phyloP scores from a whole-genome alignment of 2,888 invertebrate species.

The Neelides folsomi region DNA sequence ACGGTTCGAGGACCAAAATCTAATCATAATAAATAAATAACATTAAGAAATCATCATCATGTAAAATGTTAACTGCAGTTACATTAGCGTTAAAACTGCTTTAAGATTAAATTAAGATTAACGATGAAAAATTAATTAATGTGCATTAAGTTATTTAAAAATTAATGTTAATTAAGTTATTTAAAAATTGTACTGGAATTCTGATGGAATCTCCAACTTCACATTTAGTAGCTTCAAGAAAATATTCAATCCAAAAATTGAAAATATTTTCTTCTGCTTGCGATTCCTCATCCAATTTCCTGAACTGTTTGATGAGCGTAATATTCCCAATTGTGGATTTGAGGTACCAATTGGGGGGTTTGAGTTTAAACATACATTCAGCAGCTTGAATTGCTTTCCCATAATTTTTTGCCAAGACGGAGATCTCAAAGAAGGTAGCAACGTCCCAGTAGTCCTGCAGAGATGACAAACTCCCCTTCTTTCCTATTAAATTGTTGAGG shows the following conservation, averaged over 20 bases:
- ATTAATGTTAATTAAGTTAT: background rate
- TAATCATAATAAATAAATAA: constrained; percentile 37
- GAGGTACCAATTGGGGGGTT: constrained; percentile 85
- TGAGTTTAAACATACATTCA: constrained; percentile 79
- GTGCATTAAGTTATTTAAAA: background rate
- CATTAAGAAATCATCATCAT: background rate
- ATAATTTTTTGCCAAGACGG: constrained; percentile 92
- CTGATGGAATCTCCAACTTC: constrained; percentile 67
- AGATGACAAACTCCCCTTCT: constrained; percentile 86
- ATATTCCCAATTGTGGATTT: constrained; percentile 97
- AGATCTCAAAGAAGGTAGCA: constrained; percentile 96
- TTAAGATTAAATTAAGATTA: background rate
- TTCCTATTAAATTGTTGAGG: constrained; percentile 90
- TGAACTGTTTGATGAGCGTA: constrained; percentile 77
- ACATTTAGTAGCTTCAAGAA: constrained; percentile 78
- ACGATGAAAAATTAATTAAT: background rate
- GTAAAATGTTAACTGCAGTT: background rate
- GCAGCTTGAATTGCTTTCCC: constrained; percentile 93
- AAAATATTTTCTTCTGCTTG: constrained; percentile 77
- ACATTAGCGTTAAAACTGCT: background rate
- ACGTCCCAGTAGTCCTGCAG: constrained; percentile 98
- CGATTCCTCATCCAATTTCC: constrained; percentile 59
- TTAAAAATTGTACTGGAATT: constrained; percentile 62
- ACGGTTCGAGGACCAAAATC: constrained; percentile 77
- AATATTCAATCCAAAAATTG: constrained; percentile 97